These are phyloP conservation scores for Drosophila affinis DNA, from an alignment of 2,888 invertebrate species.

Conservation along the genomic window DNA sequence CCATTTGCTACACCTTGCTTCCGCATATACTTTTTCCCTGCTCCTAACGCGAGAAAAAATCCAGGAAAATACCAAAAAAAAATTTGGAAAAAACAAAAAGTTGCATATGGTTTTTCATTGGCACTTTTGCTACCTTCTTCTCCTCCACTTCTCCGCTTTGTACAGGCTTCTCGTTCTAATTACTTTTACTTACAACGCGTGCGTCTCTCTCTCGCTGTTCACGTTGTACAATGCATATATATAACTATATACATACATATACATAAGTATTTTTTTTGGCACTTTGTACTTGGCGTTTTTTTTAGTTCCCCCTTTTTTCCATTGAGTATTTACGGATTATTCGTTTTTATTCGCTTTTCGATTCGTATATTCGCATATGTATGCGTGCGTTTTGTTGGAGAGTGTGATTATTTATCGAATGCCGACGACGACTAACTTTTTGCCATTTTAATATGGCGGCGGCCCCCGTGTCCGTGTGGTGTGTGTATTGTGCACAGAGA, in stretches of 20 bases:
- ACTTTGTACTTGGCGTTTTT: slow-evolving; percentile 30
- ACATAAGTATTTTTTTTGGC: slow-evolving; percentile 17
- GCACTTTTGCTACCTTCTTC: slow-evolving; percentile 56
- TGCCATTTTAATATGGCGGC: slow-evolving; percentile 66
- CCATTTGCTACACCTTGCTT: slow-evolving; percentile 74
- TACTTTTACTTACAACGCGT: slow-evolving; percentile 53
- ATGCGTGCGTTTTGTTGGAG: slow-evolving; percentile 25
- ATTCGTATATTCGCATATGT: neutral
- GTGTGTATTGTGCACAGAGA: slow-evolving; percentile 65
- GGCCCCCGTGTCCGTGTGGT: slow-evolving; percentile 23
- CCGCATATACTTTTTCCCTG: slow-evolving; percentile 67
- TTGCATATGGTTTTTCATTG: slow-evolving; percentile 49
- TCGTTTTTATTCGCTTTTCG: slow-evolving; percentile 13
- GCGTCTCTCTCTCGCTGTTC: slow-evolving; percentile 43
- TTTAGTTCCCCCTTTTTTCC: slow-evolving; percentile 6
- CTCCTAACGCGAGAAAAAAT: slow-evolving; percentile 10
- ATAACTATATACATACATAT: neutral
- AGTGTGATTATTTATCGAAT: slow-evolving; percentile 18
- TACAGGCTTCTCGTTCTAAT: slow-evolving; percentile 54
- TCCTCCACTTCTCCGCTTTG: slow-evolving; percentile 43
- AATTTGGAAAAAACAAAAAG: slow-evolving; percentile 6
- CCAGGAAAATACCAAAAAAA: slow-evolving; percentile 6
- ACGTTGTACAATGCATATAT: slow-evolving; percentile 15
- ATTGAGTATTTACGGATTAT: slow-evolving; percentile 14
- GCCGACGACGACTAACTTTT: slow-evolving; percentile 32